These are phyloP conservation scores for Drosophila koepferae DNA, from an alignment of 2,888 invertebrate genomes.

Conservation along the genomic window DNA sequence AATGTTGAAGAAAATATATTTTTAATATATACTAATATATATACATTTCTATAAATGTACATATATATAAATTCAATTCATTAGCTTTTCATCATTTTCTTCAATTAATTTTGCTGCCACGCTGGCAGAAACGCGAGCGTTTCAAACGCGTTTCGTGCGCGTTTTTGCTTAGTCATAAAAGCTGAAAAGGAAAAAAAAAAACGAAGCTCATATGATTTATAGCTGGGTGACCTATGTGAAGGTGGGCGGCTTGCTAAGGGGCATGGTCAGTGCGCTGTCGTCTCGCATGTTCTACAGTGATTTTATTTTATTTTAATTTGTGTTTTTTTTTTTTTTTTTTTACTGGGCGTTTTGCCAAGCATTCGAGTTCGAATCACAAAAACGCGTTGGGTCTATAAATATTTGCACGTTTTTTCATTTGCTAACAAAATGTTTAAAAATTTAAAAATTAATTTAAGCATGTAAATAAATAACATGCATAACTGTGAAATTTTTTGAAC, in stretches of 20 bases:
- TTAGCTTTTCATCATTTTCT: neutral
- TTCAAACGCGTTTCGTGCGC: slow-evolving; percentile 32
- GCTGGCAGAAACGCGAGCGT: slow-evolving; percentile 39
- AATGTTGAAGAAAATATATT: neutral
- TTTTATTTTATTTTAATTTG: neutral
- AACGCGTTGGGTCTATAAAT: slow-evolving; percentile 28
- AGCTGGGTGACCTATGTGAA: slow-evolving; percentile 6
- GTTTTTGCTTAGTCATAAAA: slow-evolving; percentile 47
- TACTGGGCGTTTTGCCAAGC: slow-evolving; percentile 35
- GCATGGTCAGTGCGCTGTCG: slow-evolving; percentile 16
- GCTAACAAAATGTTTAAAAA: neutral
- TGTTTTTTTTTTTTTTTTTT: neutral
- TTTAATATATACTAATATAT: neutral
- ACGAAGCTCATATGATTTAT: slow-evolving; percentile 23
- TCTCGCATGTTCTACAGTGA: slow-evolving; percentile 30
- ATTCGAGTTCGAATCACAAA: slow-evolving; percentile 6
- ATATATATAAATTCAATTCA: neutral
- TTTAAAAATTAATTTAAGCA: neutral
- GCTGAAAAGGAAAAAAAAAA: neutral
- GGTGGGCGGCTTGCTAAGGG: slow-evolving; percentile 9
- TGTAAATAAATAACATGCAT: neutral
- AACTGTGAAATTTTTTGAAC: neutral
- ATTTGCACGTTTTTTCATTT: slow-evolving; percentile 44
- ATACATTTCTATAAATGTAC: neutral
- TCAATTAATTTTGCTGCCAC: slow-evolving; percentile 27